phyloP scores from a whole-genome alignment of 2,888 invertebrate genomes.

The Stenurella melanura region DNA sequence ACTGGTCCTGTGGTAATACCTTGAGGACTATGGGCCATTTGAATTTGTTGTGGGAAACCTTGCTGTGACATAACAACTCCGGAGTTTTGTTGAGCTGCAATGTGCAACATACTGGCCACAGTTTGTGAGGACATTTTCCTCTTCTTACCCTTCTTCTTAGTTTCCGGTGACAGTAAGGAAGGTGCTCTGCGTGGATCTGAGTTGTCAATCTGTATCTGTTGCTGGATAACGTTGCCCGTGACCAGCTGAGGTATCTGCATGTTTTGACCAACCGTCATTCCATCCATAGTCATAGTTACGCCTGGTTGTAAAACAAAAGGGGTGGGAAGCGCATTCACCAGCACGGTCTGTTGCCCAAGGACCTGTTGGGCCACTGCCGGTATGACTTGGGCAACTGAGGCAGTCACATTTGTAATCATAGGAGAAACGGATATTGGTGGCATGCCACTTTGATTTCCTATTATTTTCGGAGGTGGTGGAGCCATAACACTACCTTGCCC shows the following conservation, averaged over 20 bases:
- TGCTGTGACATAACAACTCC: slow-evolving; percentile 78
- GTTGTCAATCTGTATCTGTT: slow-evolving; percentile 76
- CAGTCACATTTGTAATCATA: slow-evolving; percentile 80
- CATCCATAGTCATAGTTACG: slow-evolving; percentile 83
- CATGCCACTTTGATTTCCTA: slow-evolving; percentile 68
- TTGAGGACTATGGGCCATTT: slow-evolving; percentile 80
- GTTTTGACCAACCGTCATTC: slow-evolving; percentile 77
- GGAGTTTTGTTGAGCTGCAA: slow-evolving; percentile 80
- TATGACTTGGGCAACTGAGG: slow-evolving; percentile 80
- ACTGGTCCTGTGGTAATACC: slow-evolving; percentile 81
- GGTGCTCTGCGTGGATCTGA: slow-evolving; percentile 74
- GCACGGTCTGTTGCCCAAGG: slow-evolving; percentile 84
- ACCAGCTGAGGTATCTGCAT: slow-evolving; percentile 83
- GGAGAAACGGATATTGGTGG: slow-evolving; percentile 79
- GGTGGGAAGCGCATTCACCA: slow-evolving; percentile 86
- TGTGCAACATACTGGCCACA: slow-evolving; percentile 82
- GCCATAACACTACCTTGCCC: slow-evolving; percentile 79
- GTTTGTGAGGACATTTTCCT: slow-evolving; percentile 82
- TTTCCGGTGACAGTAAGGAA: slow-evolving; percentile 81
- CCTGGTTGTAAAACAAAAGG: slow-evolving; percentile 88
- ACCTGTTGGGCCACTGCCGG: slow-evolving; percentile 80
- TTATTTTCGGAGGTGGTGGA: slow-evolving; percentile 73
- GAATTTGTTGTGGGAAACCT: slow-evolving; percentile 84
- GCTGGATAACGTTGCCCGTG: slow-evolving; percentile 79
- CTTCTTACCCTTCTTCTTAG: slow-evolving; percentile 80